Evolutionary conservation across 2,888 invertebrate species (phyloP).

Genomic region (Conomelus anceps): DNA sequence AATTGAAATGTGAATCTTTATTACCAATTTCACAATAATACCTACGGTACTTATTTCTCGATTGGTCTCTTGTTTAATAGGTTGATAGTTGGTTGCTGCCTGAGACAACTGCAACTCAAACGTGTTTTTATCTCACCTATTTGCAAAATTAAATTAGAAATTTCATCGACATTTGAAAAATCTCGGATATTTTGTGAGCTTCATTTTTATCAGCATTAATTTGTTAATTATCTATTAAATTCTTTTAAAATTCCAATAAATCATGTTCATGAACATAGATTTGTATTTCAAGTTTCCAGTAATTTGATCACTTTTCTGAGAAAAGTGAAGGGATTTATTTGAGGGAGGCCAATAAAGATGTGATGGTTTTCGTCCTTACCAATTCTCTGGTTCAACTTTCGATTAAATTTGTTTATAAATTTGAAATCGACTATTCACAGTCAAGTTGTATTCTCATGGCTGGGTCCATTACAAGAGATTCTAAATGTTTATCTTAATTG

Average conservation of each 20-base stretch:
- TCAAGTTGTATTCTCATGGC: background rate
- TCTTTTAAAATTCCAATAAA: background rate
- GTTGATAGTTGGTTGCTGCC: background rate
- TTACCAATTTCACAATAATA: background rate
- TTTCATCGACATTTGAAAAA: no score
- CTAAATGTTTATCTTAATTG: constrained; percentile 11
- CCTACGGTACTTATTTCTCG: no score
- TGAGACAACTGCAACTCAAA: background rate
- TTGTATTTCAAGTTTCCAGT: background rate
- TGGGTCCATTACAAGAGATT: constrained; percentile 11
- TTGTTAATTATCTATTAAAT: background rate
- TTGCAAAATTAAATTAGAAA: background rate
- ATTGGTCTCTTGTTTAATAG: background rate
- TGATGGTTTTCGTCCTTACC: background rate
- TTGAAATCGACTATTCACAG: background rate
- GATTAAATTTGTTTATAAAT: background rate
- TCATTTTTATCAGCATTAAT: background rate
- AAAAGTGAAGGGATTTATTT: background rate
- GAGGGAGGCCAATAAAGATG: background rate
- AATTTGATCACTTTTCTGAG: background rate
- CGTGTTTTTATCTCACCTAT: background rate
- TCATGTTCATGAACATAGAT: background rate
- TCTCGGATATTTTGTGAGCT: no score
- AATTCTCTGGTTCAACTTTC: background rate
- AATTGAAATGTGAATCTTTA: background rate